Base-by-base conservation (phyloP, 2,888 invertebrate species). In the Zaprionus obscuricornis region DNA sequence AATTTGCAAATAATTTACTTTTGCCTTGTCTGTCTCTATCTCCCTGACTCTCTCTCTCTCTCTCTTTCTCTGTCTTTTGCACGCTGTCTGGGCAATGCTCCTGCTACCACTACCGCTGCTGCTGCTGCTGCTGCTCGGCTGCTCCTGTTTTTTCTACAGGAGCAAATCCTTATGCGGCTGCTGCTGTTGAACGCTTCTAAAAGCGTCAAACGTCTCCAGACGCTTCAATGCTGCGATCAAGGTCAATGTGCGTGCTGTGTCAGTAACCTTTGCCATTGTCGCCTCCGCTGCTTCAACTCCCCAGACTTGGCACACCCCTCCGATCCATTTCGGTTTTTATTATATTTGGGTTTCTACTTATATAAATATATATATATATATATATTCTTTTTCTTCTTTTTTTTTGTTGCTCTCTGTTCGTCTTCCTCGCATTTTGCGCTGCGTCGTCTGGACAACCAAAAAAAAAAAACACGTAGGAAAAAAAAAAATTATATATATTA, bases 181-280 rank as follows among this genome's bases (percentile, higher is more conserved):
- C 18, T 22, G 22, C 45, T 22, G 39, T 40, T 50, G 24, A 42
- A 33, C 42, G 40, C 51, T 45, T 27, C 52, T 45, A 40, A 18
- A 27, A 36, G n/a, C 47, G 40, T 36, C 39, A 29, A 62, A 56
- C 67, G 54, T 74, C 69, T 74, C 49, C 70, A 72, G 70, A 72
- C 71, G 55, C 51, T 68, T 43, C n/a, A n/a, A n/a, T 66, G 56
- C 57, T 36, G 68, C 56, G 81, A 87, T 74, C 85, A 85, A 85
- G 84, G 84, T 85, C 84, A 87, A 85, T 79, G 81, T 86, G 84
- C 84, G 87, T 83, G 66, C 54, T 75, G 84, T 85, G 84, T 86
- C 87, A 85, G 77, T 77, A 86, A 87, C 79, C 83, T 83, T 73
- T 83, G 82, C 70, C 79, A 75, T 75, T 74, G 79, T 66, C 79